phyloP scores from a whole-genome alignment of 2,113 vertebrate species.

The Zapus hudsonius region DNA sequence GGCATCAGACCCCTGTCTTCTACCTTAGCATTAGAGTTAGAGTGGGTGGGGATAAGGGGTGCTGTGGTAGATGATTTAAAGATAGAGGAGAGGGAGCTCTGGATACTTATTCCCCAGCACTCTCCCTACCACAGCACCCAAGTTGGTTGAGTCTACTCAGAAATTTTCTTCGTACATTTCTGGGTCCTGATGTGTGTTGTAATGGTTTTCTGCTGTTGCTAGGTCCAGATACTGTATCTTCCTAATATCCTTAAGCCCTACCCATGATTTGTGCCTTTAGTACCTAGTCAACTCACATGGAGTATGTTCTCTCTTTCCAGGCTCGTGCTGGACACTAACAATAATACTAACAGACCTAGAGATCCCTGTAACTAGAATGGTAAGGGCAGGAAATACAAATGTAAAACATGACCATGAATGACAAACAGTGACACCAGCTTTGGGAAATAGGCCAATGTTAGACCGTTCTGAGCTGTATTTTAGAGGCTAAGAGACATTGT shows the following conservation, averaged over 20 bases:
- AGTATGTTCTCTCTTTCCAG: not conserved
- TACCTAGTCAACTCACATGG: not conserved
- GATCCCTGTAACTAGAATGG: not conserved
- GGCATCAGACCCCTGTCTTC: not conserved
- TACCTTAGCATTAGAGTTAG: not conserved
- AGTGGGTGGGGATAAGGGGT: not conserved
- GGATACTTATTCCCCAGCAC: not conserved
- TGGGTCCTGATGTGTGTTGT: too few relatives aligned
- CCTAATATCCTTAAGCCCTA: not conserved
- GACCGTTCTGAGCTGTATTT: constrained; percentile 2
- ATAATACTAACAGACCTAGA: not conserved
- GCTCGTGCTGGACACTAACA: not conserved
- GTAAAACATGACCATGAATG: not conserved
- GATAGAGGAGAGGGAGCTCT: not conserved
- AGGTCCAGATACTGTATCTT: not conserved
- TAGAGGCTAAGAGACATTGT: not conserved
- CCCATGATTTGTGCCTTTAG: not conserved
- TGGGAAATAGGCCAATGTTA: not conserved
- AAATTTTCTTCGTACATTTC: too few relatives aligned
- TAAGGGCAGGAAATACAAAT: not conserved
- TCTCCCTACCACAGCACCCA: not conserved
- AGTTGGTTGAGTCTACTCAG: not conserved
- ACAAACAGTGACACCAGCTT: not conserved
- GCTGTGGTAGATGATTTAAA: not conserved
- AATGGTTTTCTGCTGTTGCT: not conserved